Evolutionary conservation across 1,140 invertebrate genomes (phyloP).

Genomic region (Drosophila trapezifrons): DNA sequence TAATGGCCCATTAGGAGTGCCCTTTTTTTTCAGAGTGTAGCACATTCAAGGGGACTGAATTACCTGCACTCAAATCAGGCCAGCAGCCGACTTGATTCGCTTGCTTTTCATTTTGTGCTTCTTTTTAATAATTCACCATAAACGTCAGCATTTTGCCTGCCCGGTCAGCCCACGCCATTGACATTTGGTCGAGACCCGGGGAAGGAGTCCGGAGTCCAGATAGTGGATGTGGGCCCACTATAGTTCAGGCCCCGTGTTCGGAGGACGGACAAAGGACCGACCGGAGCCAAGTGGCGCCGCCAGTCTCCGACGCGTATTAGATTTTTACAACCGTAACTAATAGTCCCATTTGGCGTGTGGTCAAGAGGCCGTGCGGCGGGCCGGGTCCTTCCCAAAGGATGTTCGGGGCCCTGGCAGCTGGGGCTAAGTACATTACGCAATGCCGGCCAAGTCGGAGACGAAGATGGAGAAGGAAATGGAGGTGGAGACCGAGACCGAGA

Average conservation of each 20-base stretch:
- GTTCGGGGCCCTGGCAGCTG: constrained; percentile 56
- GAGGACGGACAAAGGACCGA: constrained; percentile 30
- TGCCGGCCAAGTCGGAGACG: constrained; percentile 13
- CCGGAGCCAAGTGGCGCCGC: constrained; percentile 62
- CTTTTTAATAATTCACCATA: constrained; percentile 83
- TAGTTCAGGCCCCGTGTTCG: constrained; percentile 29
- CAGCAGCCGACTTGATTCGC: constrained; percentile 59
- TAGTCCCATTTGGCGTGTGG: constrained; percentile 82
- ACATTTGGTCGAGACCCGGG: constrained; percentile 30
- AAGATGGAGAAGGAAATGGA: not conserved
- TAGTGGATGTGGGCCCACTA: constrained; percentile 15
- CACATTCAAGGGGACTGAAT: constrained; percentile 48
- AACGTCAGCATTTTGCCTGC: constrained; percentile 65
- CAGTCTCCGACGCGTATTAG: constrained; percentile 73
- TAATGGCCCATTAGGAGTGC: not conserved
- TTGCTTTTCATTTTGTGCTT: constrained; percentile 66
- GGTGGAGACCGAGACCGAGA: not conserved
- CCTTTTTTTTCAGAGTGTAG: constrained; percentile 14
- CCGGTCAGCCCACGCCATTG: constrained; percentile 37
- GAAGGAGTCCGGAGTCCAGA: not conserved
- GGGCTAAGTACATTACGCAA: constrained; percentile 78
- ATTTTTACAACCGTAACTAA: constrained; percentile 83
- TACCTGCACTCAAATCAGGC: constrained; percentile 73
- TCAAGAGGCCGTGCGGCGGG: constrained; percentile 53
- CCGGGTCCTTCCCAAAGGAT: constrained; percentile 35